Evolutionary conservation across 2,797 vertebrate genomes (phyloP), one percentile per base, ranked within the genome.

Genomic region (Ciconia nigra): DNA sequence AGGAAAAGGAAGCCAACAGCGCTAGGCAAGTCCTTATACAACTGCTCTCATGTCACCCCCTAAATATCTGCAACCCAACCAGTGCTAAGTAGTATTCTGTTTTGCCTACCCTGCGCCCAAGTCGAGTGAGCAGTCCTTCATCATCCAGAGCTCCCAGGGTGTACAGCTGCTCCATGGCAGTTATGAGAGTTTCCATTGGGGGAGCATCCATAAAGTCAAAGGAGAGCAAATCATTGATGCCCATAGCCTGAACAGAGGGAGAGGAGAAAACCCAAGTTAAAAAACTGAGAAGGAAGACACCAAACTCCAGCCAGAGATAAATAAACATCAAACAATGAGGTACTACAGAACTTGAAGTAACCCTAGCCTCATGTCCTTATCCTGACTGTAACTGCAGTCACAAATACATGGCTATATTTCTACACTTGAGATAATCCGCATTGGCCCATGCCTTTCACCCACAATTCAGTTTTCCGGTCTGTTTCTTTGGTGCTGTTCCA

Each of bases 121-220:
- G 97, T 6, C 99, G 98, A 12, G 99, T 99, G 63, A 99, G 99
- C 69, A 99, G 97, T 2, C 99, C 99, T 94, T 99, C 99, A 5
- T 99, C 99, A 11, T 99, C 99, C 98, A 99, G 98, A 49, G 99
- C 99, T 72, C 99, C 99, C 94, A 99, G 98, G 0, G 99, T 99
- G 97, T 99, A 99, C 13, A 99, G 98, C 96, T 99, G 99, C 97
- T 99, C 99, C 99, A 99, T 99, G 94, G 99, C 99, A 13, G 99
- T 99, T 97, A 99, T 99, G 47, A 99, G 98, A 7, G 99, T 99
- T 97, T 99, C 99, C 99, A 99, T 99, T 3, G 99, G 99, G 1
- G 99, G 99, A 59, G 99, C 99, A 46, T 99, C 99, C 99, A 99
- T 99, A 80, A 99, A 99, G 98, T 99, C 99, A 76, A 99, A 99